Conservation (phyloP, 2,113 vertebrate genomes). For the Ciconia maguari region DNA sequence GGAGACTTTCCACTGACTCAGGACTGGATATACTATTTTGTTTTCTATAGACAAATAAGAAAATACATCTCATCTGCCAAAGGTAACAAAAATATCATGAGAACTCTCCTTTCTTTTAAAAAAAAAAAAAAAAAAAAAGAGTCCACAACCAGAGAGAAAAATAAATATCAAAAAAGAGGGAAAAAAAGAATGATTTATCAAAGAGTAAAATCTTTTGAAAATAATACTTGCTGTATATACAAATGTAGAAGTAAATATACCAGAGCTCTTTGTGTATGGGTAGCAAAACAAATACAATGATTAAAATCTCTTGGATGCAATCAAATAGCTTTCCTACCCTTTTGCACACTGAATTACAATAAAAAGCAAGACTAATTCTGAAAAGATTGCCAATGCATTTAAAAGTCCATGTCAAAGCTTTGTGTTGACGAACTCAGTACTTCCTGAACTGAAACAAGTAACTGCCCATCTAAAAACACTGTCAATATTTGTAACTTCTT, state of each 20-base stretch:
- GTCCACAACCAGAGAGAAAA: not conserved
- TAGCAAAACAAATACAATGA: not conserved
- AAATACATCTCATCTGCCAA: not conserved
- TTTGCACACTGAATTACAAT: not conserved
- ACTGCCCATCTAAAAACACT: not conserved
- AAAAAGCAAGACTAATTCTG: not conserved
- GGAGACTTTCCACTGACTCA: constrained; percentile 6
- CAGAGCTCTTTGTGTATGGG: not conserved
- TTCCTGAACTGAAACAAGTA: not conserved
- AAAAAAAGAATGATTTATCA: not conserved
- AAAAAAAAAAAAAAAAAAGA: not conserved
- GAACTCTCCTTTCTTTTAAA: not conserved
- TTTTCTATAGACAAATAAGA: not conserved
- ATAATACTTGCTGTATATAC: not conserved
- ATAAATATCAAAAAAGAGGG: not conserved
- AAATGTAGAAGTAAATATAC: constrained; percentile 9
- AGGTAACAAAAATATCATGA: not conserved
- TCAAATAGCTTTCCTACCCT: not conserved
- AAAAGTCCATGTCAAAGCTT: not conserved
- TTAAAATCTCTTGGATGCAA: not conserved
- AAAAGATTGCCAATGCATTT: not conserved
- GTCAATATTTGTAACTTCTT: not conserved
- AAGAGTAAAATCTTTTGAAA: not conserved
- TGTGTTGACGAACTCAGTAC: not conserved
- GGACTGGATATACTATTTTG: not conserved